Conservation (phyloP, 1,140 invertebrate genomes). For the Drosophila jambulina region DNA sequence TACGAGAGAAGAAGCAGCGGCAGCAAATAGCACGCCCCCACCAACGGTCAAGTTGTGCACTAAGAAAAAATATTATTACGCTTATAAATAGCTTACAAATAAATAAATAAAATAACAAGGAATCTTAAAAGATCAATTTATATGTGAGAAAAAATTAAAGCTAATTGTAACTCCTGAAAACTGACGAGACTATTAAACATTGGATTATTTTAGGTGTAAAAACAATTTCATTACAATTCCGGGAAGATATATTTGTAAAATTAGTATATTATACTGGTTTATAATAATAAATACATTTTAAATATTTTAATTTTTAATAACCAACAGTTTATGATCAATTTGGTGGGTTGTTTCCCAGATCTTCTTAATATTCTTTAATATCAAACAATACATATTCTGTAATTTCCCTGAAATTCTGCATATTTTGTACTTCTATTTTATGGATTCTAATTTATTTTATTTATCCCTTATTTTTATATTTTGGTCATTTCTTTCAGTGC, state of each 20-base stretch:
- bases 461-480: background rate
- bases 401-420: background rate
- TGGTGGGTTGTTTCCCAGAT: no score
- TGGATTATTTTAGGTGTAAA: background rate
- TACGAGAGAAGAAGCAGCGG: conserved; percentile 48
- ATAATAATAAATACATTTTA: background rate
- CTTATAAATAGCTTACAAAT: background rate
- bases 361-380: background rate
- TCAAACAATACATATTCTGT: background rate
- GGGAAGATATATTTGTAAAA: background rate
- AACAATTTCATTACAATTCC: no score
- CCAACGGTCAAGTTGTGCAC: conserved; percentile 72
- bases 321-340: background rate
- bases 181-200: no score
- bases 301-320: background rate
- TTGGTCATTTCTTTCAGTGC: background rate
- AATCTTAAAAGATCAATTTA: background rate
- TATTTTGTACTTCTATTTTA: background rate
- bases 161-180: background rate
- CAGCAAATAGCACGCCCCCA: conserved; percentile 79
- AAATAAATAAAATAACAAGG: background rate
- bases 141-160: no score
- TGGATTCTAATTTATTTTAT: background rate
- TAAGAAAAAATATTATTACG: background rate
- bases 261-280: accelerated